Evolutionary conservation across 2,113 vertebrate species (phyloP), one percentile per base, ranked within the genome.

Genomic region (Parus major): DNA sequence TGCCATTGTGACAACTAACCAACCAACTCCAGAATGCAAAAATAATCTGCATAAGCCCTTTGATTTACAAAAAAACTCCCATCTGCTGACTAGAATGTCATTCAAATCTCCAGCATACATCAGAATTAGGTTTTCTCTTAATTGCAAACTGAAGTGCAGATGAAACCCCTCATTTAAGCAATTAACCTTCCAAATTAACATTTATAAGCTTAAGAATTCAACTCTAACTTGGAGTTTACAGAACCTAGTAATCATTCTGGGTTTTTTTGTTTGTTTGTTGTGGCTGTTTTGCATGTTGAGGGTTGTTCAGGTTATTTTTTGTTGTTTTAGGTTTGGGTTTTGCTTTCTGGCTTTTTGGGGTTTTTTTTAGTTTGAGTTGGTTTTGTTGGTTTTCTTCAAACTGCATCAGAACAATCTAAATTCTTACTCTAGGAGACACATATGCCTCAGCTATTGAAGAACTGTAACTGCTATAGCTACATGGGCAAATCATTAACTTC

Each of bases 101-200:
- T 72, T 88, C 41, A 90, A 46, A 76, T 17, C 33, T 70, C 68
- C 63, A 59, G n/a, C 1, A 12, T 35, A 82, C 42, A 55, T 27
- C 12, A 61, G 39, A 94, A 82, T 35, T 23, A 53, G 21, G 41
- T 77, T 72, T 87, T 66, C 19, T 42, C 50, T 87, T 12, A 76
- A 87, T 10, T 60, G 49, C 16, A 80, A 82, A 61, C 22, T n/a
- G 16, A 73, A 80, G 5, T 24, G 35, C 55, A 61, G 50, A 88
- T 28, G 17, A 12, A 86, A 52, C 2, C 33, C 11, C 35, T 80
- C 52, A 77, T 59, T 90, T 76, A 90, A 92, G 88, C 41, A 0
- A 88, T 53, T 93, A 89, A 70, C 69, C 22, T 94, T 71, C 47
- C 52, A 85, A 93, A 90, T 82, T 87, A 65, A 76, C 70, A 88